phyloP scores from a whole-genome alignment of 2,888 invertebrate genomes.

The Dexiosoma caninum region DNA sequence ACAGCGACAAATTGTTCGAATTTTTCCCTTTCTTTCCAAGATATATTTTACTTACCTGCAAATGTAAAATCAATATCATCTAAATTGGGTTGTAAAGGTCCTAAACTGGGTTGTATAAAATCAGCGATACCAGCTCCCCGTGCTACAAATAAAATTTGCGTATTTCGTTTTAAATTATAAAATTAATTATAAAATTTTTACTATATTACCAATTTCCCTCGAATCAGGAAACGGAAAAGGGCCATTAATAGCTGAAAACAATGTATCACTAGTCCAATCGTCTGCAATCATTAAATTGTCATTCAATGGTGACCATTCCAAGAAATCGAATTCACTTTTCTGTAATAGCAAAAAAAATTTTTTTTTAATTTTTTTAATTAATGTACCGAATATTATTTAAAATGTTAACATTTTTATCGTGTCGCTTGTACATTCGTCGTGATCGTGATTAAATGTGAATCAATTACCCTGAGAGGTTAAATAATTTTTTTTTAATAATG shows the following conservation, averaged over 20 bases:
- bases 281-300: conserved; percentile 76
- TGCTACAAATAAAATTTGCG: conserved; percentile 66
- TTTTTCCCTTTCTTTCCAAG: not conserved
- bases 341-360: conserved; percentile 46
- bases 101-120: conserved; percentile 98
- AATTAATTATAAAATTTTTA: not conserved
- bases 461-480: no score
- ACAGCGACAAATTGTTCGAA: not conserved
- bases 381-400: no score
- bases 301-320: conserved; percentile 77
- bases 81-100: conserved; percentile 96
- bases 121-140: conserved; percentile 93
- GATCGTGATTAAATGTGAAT: no score
- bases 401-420: no score
- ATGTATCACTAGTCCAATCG: conserved; percentile 88
- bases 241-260: conserved; percentile 88
- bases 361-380: no score
- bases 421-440: no score
- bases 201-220: conserved; percentile 91
- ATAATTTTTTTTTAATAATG: no score
- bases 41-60: conserved; percentile 81
- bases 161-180: no score
- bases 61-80: conserved; percentile 93
- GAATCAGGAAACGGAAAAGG: conserved; percentile 98
- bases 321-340: conserved; percentile 78